Evolutionary conservation across 1,140 invertebrate species (phyloP), one percentile per base, ranked within the genome.

Genomic region (Drosophila sucinea): DNA sequence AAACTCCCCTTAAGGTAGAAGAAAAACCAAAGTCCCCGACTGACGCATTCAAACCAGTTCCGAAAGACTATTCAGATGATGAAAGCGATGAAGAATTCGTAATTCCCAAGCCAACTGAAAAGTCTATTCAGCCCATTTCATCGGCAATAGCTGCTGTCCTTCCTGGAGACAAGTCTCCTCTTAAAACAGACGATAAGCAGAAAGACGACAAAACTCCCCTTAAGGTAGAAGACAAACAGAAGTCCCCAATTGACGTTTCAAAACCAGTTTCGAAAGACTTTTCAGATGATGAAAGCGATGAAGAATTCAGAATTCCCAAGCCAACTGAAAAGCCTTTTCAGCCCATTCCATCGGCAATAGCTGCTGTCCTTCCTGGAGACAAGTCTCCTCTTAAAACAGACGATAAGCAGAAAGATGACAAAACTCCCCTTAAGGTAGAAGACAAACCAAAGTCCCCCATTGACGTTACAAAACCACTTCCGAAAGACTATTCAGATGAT

Each of bases 231-330:
- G 51, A 65, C 10, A 66, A 66, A 55, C 57, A 41, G 2, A 71
- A 60, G 58, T 65, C 40, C 17, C 56, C 54, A 38, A 33, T 40
- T 60, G 57, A 60, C 57, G 7, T n/a, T 3, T 4, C 17, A 10
- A 33, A 60, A 25, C 11, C 8, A 58, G 25, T 25, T 33, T 55
- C 40, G 1, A 63, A 58, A 35, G 54, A 69, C 1, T 69, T 63
- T 56, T 63, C 58, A 23, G 44, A 55, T 11, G 67, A 69, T 4
- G 58, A 70, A 44, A 63, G 44, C 63, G 68, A 64, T 10, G 35
- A 44, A 7, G 61, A 70, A 11, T 11, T 35, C 8, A 33, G 29
- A 6, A 25, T 67, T 54, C 58, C 44, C n/a, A 72, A 47, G 33
- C 51, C 33, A 25, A 35, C 38, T 41, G 35, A 47, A 7, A 56